A percentile compares a stretch with the other conserved stretches of the same genome.
phyloP scores from a whole-genome alignment of 2,888 invertebrate species.

The Globia sparganii region DNA sequence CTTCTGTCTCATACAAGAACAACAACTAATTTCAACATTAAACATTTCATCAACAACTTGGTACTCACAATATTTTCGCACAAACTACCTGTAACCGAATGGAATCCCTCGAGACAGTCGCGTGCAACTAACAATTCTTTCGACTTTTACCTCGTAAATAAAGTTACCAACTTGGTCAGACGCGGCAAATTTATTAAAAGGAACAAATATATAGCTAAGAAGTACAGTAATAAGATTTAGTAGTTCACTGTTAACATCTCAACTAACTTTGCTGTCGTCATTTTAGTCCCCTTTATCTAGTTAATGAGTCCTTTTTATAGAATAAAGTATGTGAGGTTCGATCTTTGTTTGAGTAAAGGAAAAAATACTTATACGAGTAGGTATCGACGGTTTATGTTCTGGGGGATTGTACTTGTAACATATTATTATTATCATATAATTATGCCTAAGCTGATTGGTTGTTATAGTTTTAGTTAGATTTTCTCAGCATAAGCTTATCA shows the following conservation, averaged over 20 bases:
- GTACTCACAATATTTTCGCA: slow-evolving; percentile 10
- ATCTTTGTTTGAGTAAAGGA: slow-evolving; percentile 19
- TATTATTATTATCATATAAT: slow-evolving; percentile 5
- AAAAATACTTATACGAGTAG: background rate
- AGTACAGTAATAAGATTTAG: slow-evolving; percentile 62
- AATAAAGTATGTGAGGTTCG: slow-evolving; percentile 39
- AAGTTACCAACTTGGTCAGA: slow-evolving; percentile 60
- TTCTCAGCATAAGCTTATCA: background rate
- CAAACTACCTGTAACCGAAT: slow-evolving; percentile 49
- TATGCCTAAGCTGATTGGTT: background rate
- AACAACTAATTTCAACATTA: slow-evolving; percentile 15
- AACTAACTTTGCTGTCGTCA: slow-evolving; percentile 46
- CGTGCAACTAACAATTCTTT: slow-evolving; percentile 63
- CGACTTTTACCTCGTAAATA: slow-evolving; percentile 62
- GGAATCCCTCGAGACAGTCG: slow-evolving; percentile 43
- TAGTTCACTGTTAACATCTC: slow-evolving; percentile 60
- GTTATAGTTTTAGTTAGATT: background rate
- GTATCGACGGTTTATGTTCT: background rate
- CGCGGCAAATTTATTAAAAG: slow-evolving; percentile 65
- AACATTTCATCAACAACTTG: background rate
- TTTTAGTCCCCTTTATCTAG: slow-evolving; percentile 50
- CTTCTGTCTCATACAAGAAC: background rate
- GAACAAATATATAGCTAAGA: slow-evolving; percentile 59
- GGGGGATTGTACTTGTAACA: background rate
- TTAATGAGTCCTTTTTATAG: slow-evolving; percentile 41